A percentile compares a stretch with the other conserved stretches of the same genome.
Evolutionary conservation across 2,113 vertebrate genomes (phyloP).

Genomic region (Willisornis vidua): DNA sequence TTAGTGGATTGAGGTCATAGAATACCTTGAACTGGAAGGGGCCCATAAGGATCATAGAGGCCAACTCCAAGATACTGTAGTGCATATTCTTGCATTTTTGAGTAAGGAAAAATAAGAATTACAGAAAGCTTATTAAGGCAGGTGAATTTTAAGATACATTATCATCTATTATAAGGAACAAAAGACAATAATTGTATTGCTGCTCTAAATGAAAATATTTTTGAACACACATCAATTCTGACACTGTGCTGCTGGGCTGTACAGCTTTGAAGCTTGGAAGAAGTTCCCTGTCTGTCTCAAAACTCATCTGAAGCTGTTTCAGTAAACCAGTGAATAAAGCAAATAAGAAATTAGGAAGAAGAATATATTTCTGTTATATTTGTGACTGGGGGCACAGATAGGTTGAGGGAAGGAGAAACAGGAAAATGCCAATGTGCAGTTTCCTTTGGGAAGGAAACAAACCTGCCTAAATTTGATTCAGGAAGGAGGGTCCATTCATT

Average conservation of each 20-base stretch:
- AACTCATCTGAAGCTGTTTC: background rate
- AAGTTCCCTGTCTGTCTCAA: background rate
- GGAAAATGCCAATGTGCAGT: background rate
- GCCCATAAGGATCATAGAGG: rapidly evolving
- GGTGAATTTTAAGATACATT: background rate
- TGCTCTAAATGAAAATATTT: background rate
- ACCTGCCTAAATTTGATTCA: background rate
- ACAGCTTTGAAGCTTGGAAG: background rate
- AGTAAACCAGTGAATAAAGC: background rate
- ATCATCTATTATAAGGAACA: background rate
- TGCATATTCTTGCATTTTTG: background rate
- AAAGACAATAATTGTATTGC: background rate
- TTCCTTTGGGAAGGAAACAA: background rate
- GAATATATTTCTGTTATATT: rapidly evolving
- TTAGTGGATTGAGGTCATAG: background rate
- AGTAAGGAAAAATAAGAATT: background rate
- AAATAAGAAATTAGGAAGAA: background rate
- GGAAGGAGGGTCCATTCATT: background rate
- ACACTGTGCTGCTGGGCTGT: background rate
- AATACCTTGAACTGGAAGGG: background rate
- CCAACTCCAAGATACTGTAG: background rate
- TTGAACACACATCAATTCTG: background rate
- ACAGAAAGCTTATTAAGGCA: background rate
- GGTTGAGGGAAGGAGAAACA: background rate
- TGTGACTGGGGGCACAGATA: background rate